Conservation (phyloP, 2,113 vertebrate genomes). For the Rhinolophus sinicus region DNA sequence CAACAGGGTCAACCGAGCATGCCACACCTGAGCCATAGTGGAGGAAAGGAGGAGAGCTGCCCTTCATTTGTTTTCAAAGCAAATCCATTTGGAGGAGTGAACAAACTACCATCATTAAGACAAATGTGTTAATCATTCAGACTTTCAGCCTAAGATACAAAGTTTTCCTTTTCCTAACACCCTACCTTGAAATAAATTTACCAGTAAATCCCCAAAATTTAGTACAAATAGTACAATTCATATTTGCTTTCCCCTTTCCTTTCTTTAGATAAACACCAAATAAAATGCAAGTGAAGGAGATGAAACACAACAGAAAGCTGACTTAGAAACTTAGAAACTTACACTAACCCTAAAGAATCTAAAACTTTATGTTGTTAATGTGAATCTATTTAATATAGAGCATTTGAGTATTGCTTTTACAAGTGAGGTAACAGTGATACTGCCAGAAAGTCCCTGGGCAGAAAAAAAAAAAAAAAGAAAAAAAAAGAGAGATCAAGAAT, state of each 20-base stretch:
- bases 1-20: not conserved
- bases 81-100: constrained; percentile 3
- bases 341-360: not conserved
- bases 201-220: not conserved
- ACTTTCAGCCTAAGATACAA: not conserved
- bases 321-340: not conserved
- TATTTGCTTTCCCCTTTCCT: constrained; percentile 41
- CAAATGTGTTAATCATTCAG: not conserved
- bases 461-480: not conserved
- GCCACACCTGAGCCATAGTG: not conserved
- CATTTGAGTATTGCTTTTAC: not conserved
- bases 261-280: constrained; percentile 59
- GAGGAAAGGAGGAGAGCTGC: not conserved
- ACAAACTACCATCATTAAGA: not conserved
- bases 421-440: not conserved
- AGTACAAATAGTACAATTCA: not conserved
- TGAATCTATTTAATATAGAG: constrained; percentile 16
- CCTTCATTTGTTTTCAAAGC: not conserved
- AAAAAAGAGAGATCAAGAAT: not conserved
- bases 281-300: constrained; percentile 55
- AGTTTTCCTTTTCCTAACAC: not conserved
- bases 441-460: not conserved
- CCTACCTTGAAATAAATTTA: constrained; percentile 3
- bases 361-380: not conserved
- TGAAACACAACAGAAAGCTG: constrained; percentile 23